These are phyloP conservation scores for Scyliorhinus canicula DNA, from an alignment of 2,797 vertebrate species.

Conservation along the genomic window DNA sequence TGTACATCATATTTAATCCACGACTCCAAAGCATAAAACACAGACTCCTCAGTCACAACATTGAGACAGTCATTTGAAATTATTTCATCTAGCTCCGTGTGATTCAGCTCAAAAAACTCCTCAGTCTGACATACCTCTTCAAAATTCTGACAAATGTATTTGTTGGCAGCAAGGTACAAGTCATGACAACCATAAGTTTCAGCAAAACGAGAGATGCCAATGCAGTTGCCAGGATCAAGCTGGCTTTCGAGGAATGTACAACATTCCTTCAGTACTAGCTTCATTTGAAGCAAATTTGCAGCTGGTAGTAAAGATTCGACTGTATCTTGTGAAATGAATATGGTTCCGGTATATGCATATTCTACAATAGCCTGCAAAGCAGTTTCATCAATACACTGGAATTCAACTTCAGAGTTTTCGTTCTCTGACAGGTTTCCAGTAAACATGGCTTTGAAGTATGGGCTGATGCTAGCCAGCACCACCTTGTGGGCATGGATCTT, in stretches of 20 bases:
- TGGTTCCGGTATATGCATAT: constrained; percentile 92
- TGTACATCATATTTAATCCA: constrained; percentile 95
- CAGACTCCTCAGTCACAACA: constrained; percentile 86
- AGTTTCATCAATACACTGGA: constrained; percentile 88
- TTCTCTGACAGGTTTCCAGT: constrained; percentile 93
- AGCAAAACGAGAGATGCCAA: constrained; percentile 94
- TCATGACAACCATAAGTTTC: constrained; percentile 95
- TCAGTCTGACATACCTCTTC: constrained; percentile 93
- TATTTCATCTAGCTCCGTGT: constrained; percentile 87
- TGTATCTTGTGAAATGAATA: constrained; percentile 95
- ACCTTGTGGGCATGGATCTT: constrained; percentile 97
- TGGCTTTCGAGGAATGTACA: constrained; percentile 93
- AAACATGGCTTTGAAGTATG: constrained; percentile 99
- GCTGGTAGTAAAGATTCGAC: constrained; percentile 93
- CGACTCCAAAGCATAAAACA: constrained; percentile 88
- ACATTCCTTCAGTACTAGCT: constrained; percentile 92
- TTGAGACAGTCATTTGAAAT: constrained; percentile 95
- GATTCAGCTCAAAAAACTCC: constrained; percentile 91
- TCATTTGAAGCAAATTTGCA: constrained; percentile 95
- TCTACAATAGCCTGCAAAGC: constrained; percentile 94
- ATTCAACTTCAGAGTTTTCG: constrained; percentile 91
- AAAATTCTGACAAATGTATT: constrained; percentile 95
- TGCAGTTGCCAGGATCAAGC: constrained; percentile 94
- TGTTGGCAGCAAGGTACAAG: constrained; percentile 84
- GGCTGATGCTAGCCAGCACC: constrained; percentile 95